Evolutionary conservation across 2,888 invertebrate species (phyloP), one percentile per base, ranked within the genome.

Genomic region (Pandemis heparana): DNA sequence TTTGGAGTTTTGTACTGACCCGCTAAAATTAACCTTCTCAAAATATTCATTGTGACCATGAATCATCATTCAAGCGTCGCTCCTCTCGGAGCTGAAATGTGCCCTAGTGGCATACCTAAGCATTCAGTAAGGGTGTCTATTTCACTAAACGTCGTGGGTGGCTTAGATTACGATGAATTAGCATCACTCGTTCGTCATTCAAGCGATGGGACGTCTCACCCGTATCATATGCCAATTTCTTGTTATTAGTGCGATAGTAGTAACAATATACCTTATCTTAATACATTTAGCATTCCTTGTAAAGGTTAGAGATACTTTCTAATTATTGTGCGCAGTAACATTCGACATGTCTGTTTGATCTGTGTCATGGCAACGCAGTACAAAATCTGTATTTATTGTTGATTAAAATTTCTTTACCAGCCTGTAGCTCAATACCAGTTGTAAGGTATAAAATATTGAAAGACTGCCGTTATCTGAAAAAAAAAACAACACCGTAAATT

Each of bases 71-170:
- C 16, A 14, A n/a, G 56, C 18, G 16, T 61, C 16, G 7, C 9
- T 53, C 8, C 18, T 18, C 51, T 18, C 60, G 18, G 18, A 39
- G 48, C 51, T 66, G 32, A 39, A 7, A 14, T 60, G 60, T 6
- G 14, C 60, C 60, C 32, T 60, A 38, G n/a, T 8, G 38, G 38
- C n/a, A 38, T 60, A 8, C 18, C 38, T n/a, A n/a, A 23, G 43
- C 46, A n/a, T 63, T 18, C 46, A 14, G 14, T 23, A 9, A 63
- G 43, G 23, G 46, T 46, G 12, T 63, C 46, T 23, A 39, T 68
- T 56, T 23, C 56, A 48, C 38, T 61, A 18, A 5, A 46, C 62
- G 56, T 46, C 62, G 56, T 72, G 56, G 72, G 67, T 62, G 72
- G 56, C 43, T n/a, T 66, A 53, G 63, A 63, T 61, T 53, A 61